Evolutionary conservation across 2,113 vertebrate species (phyloP).

Genomic region (Galeopterus variegatus): DNA sequence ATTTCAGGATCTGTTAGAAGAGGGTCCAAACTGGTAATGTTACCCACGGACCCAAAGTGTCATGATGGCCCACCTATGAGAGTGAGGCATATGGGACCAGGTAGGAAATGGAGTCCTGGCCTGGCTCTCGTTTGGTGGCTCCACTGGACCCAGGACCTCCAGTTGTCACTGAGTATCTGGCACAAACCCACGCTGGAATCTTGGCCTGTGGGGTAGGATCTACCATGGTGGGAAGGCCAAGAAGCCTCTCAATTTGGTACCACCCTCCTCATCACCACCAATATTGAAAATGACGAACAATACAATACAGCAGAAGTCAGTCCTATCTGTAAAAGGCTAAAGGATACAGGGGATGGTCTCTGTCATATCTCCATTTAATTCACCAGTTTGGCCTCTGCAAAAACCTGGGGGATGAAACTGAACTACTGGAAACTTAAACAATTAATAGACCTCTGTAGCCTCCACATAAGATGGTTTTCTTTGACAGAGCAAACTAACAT

Average conservation of each 20-base stretch:
- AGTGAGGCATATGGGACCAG: background rate
- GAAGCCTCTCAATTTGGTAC: background rate
- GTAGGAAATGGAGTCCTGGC: background rate
- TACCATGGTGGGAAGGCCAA: background rate
- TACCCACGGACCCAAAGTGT: background rate
- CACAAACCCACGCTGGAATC: too few species aligned
- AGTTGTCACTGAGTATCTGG: background rate
- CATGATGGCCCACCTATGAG: too few species aligned
- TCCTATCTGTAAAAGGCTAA: background rate
- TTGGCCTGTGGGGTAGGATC: background rate
- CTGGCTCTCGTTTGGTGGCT: background rate
- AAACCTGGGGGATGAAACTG: background rate
- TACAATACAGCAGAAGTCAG: background rate
- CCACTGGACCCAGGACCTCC: background rate
- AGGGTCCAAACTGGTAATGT: background rate
- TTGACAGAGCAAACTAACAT: background rate
- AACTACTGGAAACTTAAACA: background rate
- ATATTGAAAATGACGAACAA: background rate
- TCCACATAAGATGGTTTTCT: fast-evolving
- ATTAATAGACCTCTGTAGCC: fast-evolving
- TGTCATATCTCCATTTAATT: background rate
- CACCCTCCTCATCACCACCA: background rate
- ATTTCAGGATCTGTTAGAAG: background rate
- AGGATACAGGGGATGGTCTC: background rate
- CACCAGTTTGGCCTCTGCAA: too few species aligned